Conservation (phyloP, 1,140 invertebrate genomes). For the Dendroctonus ponderosae region DNA sequence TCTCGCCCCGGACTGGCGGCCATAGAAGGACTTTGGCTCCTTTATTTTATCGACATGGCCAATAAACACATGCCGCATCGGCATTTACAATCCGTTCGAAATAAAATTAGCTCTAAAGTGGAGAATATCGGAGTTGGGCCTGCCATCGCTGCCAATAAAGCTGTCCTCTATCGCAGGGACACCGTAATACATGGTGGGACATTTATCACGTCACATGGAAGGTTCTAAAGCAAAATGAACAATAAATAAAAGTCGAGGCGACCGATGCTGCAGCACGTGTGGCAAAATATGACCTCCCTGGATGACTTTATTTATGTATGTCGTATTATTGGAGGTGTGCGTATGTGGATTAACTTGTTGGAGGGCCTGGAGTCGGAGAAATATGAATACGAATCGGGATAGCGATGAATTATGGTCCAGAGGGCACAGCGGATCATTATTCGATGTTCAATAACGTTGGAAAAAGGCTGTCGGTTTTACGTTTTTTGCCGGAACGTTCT, state of each 20-base stretch:
- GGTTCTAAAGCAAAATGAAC: conserved; percentile 28
- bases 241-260: conserved; percentile 23
- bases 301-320: conserved; percentile 19
- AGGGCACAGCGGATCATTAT: too few species aligned
- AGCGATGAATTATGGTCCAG: too few species aligned
- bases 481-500: too few species aligned
- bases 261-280: conserved; percentile 22
- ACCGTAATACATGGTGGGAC: conserved; percentile 31
- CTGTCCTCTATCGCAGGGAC: conserved; percentile 34
- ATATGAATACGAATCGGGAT: too few species aligned
- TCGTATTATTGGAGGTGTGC: conserved; percentile 19
- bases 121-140: conserved; percentile 19
- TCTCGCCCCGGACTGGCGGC: too few species aligned
- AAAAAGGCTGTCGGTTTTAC: too few species aligned
- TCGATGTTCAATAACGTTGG: too few species aligned
- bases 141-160: conserved; percentile 34
- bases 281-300: conserved; percentile 22
- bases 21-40: too few species aligned
- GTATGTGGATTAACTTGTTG: conserved; percentile 20
- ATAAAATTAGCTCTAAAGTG: conserved; percentile 33
- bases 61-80: conserved; percentile 24
- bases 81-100: conserved; percentile 33
- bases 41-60: conserved; percentile 14
- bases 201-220: conserved; percentile 30
- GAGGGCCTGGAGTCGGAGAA: conserved; percentile 1